Conservation (phyloP, 2,888 invertebrate species). For the Eupeodes luniger region DNA sequence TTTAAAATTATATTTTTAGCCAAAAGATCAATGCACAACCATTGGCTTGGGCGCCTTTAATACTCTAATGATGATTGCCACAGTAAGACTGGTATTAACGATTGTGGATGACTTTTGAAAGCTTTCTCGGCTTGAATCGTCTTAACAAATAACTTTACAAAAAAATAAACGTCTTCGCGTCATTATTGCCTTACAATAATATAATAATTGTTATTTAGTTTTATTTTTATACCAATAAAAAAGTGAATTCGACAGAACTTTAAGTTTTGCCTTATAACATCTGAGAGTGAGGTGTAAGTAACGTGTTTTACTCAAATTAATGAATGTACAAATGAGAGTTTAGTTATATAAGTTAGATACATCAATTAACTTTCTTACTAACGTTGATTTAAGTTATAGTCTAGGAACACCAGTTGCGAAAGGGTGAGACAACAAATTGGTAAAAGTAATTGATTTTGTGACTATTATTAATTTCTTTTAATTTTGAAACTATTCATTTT, state of each 20-base stretch:
- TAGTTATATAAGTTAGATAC: neutral
- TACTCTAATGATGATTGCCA: conserved; percentile 18
- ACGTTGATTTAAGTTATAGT: neutral
- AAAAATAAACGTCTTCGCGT: neutral
- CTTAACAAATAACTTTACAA: conserved; percentile 1
- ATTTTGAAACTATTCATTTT: too few relatives aligned
- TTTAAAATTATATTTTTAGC: neutral
- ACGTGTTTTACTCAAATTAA: conserved; percentile 16
- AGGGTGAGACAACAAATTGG: too few relatives aligned
- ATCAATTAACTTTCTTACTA: conserved; percentile 5
- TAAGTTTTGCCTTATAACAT: neutral
- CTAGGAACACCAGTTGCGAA: neutral
- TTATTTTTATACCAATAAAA: neutral
- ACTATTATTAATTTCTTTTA: too few relatives aligned
- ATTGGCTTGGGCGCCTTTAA: neutral
- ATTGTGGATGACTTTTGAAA: neutral
- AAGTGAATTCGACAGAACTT: neutral
- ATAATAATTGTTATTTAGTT: too few relatives aligned
- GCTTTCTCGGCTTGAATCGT: neutral
- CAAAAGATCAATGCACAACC: neutral
- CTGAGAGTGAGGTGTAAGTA: neutral
- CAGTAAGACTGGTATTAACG: neutral
- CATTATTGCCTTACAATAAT: neutral
- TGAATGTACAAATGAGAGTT: neutral
- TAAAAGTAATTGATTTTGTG: too few relatives aligned